A percentile compares a stretch with the other conserved stretches of the same genome.
These are phyloP conservation scores for Peromyscus californicus DNA, from an alignment of 2,113 vertebrate genomes.

Conservation along the genomic window DNA sequence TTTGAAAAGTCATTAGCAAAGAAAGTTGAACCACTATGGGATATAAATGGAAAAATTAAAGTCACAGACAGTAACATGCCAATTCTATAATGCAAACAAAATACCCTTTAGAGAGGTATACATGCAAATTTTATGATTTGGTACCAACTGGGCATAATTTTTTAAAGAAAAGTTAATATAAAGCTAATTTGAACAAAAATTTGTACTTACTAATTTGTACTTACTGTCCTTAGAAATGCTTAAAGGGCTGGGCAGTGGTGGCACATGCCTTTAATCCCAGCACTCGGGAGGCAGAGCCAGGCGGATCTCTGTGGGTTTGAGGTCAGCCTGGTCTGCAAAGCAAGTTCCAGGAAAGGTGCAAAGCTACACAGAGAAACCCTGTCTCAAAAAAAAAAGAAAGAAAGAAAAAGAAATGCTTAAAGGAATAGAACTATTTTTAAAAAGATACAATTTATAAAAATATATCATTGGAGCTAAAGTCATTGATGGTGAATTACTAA, in stretches of 20 bases:
- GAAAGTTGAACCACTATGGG: background rate
- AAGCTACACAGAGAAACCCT: too few species aligned
- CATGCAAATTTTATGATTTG: background rate
- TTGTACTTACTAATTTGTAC: background rate
- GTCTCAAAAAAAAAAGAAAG: too few species aligned
- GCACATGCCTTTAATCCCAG: too few species aligned
- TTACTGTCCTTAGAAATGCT: background rate
- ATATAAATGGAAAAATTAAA: background rate
- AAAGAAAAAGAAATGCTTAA: background rate
- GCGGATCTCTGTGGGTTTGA: too few species aligned
- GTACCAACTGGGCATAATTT: background rate
- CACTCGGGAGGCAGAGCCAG: too few species aligned
- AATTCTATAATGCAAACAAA: background rate
- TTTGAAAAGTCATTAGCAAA: background rate
- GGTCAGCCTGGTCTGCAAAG: too few species aligned
- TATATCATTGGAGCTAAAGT: background rate
- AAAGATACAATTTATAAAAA: background rate
- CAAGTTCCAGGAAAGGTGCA: too few species aligned
- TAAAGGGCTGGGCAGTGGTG: too few species aligned
- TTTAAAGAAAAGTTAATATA: background rate
- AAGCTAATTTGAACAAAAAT: background rate
- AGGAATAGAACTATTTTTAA: constrained; percentile 7
- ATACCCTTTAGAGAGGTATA: background rate
- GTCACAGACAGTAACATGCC: background rate
- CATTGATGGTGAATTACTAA: background rate